phyloP scores from a whole-genome alignment of 2,797 vertebrate species.

The Hippocampus kuda region DNA sequence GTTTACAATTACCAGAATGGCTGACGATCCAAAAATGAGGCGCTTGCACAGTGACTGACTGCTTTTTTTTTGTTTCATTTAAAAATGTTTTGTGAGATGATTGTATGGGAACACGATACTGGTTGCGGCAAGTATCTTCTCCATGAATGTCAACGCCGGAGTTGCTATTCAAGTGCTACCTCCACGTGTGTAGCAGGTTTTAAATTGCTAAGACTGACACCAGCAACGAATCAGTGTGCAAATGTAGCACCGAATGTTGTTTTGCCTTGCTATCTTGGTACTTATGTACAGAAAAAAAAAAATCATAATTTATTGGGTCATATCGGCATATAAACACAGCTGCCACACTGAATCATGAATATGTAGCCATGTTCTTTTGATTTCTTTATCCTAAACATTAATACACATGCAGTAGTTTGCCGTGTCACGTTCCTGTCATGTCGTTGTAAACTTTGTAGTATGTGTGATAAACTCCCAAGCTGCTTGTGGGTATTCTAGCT shows the following conservation, averaged over 20 bases:
- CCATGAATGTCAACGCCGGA: constrained; percentile 56
- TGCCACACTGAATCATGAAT: neutral
- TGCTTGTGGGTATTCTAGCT: neutral
- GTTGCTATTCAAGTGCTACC: constrained; percentile 38
- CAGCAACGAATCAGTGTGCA: neutral
- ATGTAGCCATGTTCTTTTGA: neutral
- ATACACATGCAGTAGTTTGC: neutral
- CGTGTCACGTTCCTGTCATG: constrained; percentile 5
- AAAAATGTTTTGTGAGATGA: neutral
- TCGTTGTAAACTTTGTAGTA: constrained; percentile 25
- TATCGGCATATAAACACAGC: neutral
- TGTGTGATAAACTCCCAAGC: constrained; percentile 10
- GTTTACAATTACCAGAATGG: neutral
- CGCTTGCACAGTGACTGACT: neutral
- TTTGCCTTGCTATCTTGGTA: constrained; percentile 17
- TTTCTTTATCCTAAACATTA: neutral
- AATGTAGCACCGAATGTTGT: neutral
- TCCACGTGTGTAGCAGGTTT: neutral
- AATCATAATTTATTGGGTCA: constrained; percentile 29
- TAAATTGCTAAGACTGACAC: neutral
- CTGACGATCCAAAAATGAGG: neutral
- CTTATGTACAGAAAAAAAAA: constrained; percentile 10
- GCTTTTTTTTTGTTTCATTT: neutral
- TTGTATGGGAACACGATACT: neutral
- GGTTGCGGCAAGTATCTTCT: neutral